Evolutionary conservation across 2,888 invertebrate species (phyloP).

Genomic region (Sphaeridia pumilis): DNA sequence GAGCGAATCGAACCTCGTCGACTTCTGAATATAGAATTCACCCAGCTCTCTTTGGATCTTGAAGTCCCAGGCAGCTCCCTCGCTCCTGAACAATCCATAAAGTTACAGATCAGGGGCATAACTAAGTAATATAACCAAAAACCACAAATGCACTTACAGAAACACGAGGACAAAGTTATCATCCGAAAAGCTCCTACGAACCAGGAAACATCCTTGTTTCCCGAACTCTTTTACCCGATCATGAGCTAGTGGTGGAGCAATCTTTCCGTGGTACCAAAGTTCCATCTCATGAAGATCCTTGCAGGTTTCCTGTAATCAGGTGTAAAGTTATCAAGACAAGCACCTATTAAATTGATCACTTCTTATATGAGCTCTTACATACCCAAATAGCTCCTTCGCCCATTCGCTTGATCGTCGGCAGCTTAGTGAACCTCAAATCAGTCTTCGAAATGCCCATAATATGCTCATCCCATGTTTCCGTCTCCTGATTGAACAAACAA

Average conservation of each 20-base stretch:
- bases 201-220: not conserved
- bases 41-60: slow-evolving; percentile 54
- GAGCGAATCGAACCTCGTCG: slow-evolving; percentile 76
- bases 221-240: not conserved
- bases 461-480: not conserved
- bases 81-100: not conserved
- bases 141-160: no score
- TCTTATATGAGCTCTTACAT: not conserved
- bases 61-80: not conserved
- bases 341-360: not conserved
- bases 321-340: not conserved
- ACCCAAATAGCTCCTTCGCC: not conserved
- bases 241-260: not conserved
- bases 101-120: no score
- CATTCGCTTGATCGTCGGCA: not conserved
- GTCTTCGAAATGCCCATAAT: not conserved
- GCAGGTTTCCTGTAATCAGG: not conserved
- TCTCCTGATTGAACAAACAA: not conserved
- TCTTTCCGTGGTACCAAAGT: not conserved
- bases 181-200: not conserved
- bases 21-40: slow-evolving; percentile 79
- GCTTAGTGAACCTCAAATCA: not conserved
- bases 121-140: no score
- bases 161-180: not conserved
- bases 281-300: not conserved